Conservation (phyloP, 1,140 invertebrate genomes). For the Euwallacea fornicatus region DNA sequence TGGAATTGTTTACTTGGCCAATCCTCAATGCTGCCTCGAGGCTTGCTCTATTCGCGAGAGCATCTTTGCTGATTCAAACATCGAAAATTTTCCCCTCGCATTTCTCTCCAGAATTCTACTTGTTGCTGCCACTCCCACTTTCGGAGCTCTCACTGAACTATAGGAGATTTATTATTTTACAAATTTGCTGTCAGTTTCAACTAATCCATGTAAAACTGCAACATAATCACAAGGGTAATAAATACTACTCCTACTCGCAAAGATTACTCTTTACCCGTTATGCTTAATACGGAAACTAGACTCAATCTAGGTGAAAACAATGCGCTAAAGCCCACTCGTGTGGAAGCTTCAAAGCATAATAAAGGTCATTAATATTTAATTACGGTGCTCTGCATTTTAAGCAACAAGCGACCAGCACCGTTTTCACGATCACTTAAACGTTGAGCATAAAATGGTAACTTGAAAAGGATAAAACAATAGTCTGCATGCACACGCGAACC, state of each 20-base stretch:
- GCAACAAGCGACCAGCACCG: background rate
- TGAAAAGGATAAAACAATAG: background rate
- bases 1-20: too few species aligned
- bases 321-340: constrained; percentile 8
- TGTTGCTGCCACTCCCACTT: too few species aligned
- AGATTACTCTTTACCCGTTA: constrained; percentile 2
- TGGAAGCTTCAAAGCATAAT: constrained; percentile 6
- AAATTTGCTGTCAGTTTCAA: too few species aligned
- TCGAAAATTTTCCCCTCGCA: too few species aligned
- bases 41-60: too few species aligned
- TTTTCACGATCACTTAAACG: constrained; percentile 6
- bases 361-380: constrained; percentile 13
- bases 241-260: background rate
- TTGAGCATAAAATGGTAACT: background rate
- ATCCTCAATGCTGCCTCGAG: too few species aligned
- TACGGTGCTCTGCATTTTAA: constrained; percentile 9
- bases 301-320: constrained; percentile 4
- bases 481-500: constrained; percentile 1
- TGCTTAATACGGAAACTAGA: constrained; percentile 7
- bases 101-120: too few species aligned
- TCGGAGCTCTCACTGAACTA: too few species aligned
- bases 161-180: too few species aligned
- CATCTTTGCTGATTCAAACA: too few species aligned
- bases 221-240: too few species aligned
- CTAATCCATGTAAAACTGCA: too few species aligned